Evolutionary conservation across 2,797 vertebrate genomes (phyloP), one percentile per base, ranked within the genome.

Genomic region (Muscicapa comitata): DNA sequence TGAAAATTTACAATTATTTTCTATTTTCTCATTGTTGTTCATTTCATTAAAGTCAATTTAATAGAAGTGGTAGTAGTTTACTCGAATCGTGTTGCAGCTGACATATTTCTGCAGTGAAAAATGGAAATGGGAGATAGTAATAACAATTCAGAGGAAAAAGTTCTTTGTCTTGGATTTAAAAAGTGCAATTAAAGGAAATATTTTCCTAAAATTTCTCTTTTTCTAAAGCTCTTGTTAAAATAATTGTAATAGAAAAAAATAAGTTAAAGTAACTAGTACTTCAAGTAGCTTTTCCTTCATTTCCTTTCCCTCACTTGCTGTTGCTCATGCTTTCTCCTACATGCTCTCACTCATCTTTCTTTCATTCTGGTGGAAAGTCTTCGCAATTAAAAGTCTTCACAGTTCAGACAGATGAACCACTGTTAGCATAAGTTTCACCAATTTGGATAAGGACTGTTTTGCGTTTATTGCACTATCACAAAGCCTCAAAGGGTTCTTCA

Each of bases 21-120:
- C 50, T 83, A 7, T 68, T 68, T 37, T 19, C n/a, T 93, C 17
- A 20, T 37, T 38, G 48, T 29, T 33, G 77, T 62, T 97, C 25
- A 55, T 81, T 94, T 93, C 54, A 33, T 51, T 88, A 53, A 67
- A 90, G 24, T 51, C 28, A 62, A 25, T 82, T 93, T 70, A 73
- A 42, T 79, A 61, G 10, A 83, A 76, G 29, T n/a, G 38, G 58
- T 63, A 28, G 71, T 63, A 37, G 54, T 68, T 67, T 70, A 59
- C 47, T 74, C 50, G 78, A 72, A 76, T 61, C 37, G 15, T 31
- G 6, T 43, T 94, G 53, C 28, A 86, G 35, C 28, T 87, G 31
- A 72, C 55, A 1, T 61, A 47, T 81, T 94, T 93, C 57, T 91
- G 48, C 57, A 82, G 93, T 72, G 74, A 94, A 95, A 97, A 94